phyloP scores from a whole-genome alignment of 2,797 vertebrate genomes.

The Dicrostonyx torquatus region DNA sequence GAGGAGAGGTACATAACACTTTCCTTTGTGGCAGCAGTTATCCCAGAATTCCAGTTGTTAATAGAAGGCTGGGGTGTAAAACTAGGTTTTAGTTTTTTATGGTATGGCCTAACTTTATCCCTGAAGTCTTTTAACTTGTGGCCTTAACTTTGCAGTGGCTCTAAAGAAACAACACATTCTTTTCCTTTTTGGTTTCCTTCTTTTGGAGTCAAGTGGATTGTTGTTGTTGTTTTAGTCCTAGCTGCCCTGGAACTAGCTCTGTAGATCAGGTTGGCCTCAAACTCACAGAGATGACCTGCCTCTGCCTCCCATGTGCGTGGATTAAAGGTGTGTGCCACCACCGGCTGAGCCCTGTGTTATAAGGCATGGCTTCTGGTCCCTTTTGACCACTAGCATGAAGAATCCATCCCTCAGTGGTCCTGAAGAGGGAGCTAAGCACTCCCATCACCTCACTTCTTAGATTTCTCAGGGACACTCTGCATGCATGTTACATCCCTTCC shows the following conservation, averaged over 20 bases:
- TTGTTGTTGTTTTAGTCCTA: too few species aligned
- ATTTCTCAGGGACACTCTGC: neutral
- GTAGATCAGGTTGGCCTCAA: too few species aligned
- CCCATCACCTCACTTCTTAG: neutral
- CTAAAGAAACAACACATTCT: neutral
- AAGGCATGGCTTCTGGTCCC: neutral
- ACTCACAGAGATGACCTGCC: too few species aligned
- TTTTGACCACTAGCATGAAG: neutral
- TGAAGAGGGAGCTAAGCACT: neutral
- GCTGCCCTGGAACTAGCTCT: too few species aligned
- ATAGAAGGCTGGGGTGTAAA: neutral
- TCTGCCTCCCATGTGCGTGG: too few species aligned
- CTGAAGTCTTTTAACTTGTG: neutral
- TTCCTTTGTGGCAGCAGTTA: neutral
- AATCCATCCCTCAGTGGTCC: neutral
- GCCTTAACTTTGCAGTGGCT: neutral
- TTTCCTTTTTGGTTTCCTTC: neutral
- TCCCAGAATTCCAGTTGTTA: neutral
- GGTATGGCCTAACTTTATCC: neutral
- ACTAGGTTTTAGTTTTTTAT: neutral
- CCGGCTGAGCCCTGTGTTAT: neutral
- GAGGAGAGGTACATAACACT: conserved; percentile 11
- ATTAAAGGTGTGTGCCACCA: too few species aligned
- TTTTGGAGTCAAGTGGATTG: neutral
- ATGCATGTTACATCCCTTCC: neutral